Conservation (phyloP, 1,140 invertebrate species). For the Tetramorium parvispinum region DNA sequence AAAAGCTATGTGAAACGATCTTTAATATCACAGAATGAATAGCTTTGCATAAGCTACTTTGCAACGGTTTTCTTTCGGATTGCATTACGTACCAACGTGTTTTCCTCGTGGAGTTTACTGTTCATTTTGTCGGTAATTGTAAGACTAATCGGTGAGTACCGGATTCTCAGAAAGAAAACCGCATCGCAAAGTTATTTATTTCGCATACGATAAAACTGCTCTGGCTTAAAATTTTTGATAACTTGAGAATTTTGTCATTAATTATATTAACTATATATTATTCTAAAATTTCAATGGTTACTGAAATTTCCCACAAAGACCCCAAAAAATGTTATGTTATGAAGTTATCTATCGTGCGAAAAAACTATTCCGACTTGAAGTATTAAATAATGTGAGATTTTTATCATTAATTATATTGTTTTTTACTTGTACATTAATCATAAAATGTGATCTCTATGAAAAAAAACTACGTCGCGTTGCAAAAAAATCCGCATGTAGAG, state of each 20-base stretch:
- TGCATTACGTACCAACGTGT: neutral
- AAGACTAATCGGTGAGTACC: neutral
- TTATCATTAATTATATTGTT: neutral
- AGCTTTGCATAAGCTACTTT: neutral
- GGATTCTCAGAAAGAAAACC: neutral
- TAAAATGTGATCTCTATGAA: no score
- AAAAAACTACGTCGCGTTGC: no score
- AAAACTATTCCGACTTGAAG: no score
- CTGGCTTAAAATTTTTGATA: neutral
- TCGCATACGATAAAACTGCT: neutral
- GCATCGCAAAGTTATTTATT: constrained; percentile 5
- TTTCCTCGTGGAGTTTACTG: neutral
- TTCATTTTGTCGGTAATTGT: neutral
- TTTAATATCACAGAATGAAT: neutral
- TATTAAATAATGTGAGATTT: neutral
- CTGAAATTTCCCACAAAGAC: no score
- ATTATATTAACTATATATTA: neutral
- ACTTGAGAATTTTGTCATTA: neutral
- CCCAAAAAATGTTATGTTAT: no score
- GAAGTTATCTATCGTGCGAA: no score
- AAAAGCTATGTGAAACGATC: no score
- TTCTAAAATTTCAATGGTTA: no score
- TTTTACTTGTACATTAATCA: neutral
- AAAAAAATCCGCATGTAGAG: no score
- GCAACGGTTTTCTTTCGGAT: neutral